These are phyloP conservation scores for Aphidoletes aphidimyza DNA, from an alignment of 2,888 invertebrate genomes.

Conservation along the genomic window DNA sequence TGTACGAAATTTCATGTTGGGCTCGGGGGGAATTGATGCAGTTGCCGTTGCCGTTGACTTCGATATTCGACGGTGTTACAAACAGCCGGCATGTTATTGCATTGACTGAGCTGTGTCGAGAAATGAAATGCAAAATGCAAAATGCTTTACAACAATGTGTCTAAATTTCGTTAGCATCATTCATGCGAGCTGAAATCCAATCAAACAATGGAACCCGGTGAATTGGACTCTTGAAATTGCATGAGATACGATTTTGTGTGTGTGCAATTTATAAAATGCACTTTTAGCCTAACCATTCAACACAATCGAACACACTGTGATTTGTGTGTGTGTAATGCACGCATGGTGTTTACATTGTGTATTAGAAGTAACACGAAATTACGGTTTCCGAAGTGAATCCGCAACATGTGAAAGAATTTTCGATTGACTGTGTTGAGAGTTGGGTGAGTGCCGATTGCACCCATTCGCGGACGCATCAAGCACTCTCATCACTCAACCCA, in stretches of 20 bases:
- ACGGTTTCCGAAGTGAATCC: constrained; percentile 50
- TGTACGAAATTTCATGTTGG: constrained; percentile 15
- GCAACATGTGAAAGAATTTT: constrained; percentile 4
- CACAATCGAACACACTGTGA: background rate
- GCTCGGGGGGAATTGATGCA: no score
- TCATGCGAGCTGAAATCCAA: constrained; percentile 19
- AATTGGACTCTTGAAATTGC: no score
- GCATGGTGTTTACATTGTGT: constrained; percentile 32
- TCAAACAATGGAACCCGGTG: background rate
- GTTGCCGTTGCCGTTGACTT: background rate
- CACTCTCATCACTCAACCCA: background rate
- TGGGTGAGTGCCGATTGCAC: no score
- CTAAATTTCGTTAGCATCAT: constrained; percentile 50
- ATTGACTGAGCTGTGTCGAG: background rate
- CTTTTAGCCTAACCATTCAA: background rate
- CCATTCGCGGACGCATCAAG: background rate
- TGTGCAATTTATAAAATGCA: background rate
- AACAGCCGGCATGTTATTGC: background rate
- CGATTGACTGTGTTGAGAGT: no score
- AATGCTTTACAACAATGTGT: constrained; percentile 9
- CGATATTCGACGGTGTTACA: background rate
- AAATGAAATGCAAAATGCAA: background rate
- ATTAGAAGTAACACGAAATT: constrained; percentile 51
- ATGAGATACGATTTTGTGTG: background rate
- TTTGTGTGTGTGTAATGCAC: background rate